Percentiles rank a stretch among this genome's conserved stretches.
Conservation (phyloP, 2,797 vertebrate genomes). For the Presbytis comata region DNA sequence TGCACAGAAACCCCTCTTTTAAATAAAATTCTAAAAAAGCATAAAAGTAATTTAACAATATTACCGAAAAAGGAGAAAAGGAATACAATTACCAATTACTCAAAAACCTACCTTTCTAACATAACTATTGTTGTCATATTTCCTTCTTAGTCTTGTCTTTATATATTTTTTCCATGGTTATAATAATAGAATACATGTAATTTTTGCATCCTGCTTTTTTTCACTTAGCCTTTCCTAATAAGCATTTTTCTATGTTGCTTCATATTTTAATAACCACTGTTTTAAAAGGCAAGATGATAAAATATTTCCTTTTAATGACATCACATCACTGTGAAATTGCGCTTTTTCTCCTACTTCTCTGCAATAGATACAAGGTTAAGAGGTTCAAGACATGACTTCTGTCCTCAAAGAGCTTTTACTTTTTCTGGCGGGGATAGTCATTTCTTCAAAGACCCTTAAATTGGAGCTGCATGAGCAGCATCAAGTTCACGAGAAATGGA, state of each 20-base stretch:
- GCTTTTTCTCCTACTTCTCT: background rate
- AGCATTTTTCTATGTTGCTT: background rate
- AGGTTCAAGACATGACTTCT: background rate
- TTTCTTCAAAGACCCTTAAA: background rate
- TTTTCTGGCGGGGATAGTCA: background rate
- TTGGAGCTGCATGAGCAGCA: background rate
- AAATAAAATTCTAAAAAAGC: slow-evolving; percentile 13
- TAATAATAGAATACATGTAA: background rate
- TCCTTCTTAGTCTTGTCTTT: slow-evolving; percentile 20
- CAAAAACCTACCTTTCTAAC: background rate
- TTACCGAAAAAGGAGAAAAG: background rate
- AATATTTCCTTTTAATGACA: slow-evolving; percentile 33
- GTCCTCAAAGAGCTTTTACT: background rate
- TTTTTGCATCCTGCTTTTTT: background rate
- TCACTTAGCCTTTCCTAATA: slow-evolving; percentile 27
- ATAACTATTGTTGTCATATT: background rate
- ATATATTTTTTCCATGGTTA: background rate
- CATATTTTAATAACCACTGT: slow-evolving; percentile 1
- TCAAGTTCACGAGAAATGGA: background rate
- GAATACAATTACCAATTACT: background rate
- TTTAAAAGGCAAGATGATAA: slow-evolving; percentile 6
- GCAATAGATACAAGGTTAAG: background rate
- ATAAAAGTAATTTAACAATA: background rate
- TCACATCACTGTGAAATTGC: background rate
- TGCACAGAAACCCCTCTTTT: slow-evolving; percentile 32